phyloP scores from a whole-genome alignment of 2,797 vertebrate genomes.

The Sebastes glaucus region DNA sequence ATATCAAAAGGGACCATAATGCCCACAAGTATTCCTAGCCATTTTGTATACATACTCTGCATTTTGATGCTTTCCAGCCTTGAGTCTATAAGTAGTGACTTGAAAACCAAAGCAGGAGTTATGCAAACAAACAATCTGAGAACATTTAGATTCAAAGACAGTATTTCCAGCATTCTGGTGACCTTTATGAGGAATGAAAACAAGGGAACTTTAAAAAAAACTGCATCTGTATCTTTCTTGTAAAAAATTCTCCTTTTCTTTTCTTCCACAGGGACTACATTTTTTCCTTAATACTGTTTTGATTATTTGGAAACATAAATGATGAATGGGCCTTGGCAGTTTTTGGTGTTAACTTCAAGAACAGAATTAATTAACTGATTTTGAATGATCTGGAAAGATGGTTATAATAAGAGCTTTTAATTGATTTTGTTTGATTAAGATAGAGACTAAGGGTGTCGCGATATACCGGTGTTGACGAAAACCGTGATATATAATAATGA shows the following conservation, averaged over 20 bases:
- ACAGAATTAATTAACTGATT: neutral
- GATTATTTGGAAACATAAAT: neutral
- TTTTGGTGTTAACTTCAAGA: neutral
- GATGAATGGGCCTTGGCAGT: neutral
- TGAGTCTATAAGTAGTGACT: neutral
- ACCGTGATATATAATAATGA: neutral
- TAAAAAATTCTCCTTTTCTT: neutral
- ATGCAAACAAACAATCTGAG: conserved; percentile 18
- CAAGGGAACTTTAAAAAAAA: neutral
- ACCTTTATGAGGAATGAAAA: conserved; percentile 4
- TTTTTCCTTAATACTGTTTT: neutral
- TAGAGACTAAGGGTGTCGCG: neutral
- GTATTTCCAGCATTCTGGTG: neutral
- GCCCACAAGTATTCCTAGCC: neutral
- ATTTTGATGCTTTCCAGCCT: neutral
- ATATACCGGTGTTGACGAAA: neutral
- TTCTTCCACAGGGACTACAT: neutral
- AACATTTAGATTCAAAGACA: conserved; percentile 34
- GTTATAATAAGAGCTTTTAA: neutral
- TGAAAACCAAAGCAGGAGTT: conserved; percentile 6
- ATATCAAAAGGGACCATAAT: neutral
- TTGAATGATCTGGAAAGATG: neutral
- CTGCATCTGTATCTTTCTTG: neutral
- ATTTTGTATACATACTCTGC: neutral
- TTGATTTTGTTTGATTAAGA: neutral